These are phyloP conservation scores for Conchocele bisecta DNA, from an alignment of 2,888 invertebrate genomes.

Conservation along the genomic window DNA sequence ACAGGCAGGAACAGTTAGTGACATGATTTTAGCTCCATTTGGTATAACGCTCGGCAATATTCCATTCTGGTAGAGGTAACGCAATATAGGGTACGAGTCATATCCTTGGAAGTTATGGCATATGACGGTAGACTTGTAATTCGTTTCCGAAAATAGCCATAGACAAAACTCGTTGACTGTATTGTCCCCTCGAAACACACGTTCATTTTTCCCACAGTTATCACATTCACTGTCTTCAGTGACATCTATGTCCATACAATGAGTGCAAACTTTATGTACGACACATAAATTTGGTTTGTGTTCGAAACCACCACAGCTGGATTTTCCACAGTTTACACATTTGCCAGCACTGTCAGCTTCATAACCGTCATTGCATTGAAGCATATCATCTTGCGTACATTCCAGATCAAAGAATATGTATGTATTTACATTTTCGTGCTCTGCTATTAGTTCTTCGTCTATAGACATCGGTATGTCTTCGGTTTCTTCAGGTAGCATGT, in stretches of 20 bases:
- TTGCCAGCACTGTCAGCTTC: not conserved
- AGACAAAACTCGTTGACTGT: conserved; percentile 35
- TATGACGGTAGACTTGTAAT: conserved; percentile 34
- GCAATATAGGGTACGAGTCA: conserved; percentile 47
- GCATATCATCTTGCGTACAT: not conserved
- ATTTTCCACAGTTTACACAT: conserved; percentile 4
- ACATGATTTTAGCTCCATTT: conserved; percentile 32
- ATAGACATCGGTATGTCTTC: too few relatives aligned
- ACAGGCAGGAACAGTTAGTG: conserved; percentile 24
- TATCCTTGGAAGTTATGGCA: conserved; percentile 57
- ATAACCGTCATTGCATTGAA: conserved; percentile 1
- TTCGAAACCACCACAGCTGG: not conserved
- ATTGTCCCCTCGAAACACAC: not conserved
- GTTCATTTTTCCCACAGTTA: not conserved
- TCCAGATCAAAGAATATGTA: conserved; percentile 2
- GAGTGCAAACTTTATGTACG: not conserved
- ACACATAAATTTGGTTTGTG: conserved; percentile 8
- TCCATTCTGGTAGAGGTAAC: conserved; percentile 40
- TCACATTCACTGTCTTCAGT: not conserved
- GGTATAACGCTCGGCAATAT: conserved; percentile 43
- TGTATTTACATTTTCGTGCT: not conserved
- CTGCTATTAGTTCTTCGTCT: too few relatives aligned
- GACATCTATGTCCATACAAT: not conserved
- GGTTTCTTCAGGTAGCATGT: not conserved
- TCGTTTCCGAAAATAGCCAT: conserved; percentile 50